Base-by-base conservation (phyloP, 2,113 vertebrate genomes). In the Megalops atlanticus region DNA sequence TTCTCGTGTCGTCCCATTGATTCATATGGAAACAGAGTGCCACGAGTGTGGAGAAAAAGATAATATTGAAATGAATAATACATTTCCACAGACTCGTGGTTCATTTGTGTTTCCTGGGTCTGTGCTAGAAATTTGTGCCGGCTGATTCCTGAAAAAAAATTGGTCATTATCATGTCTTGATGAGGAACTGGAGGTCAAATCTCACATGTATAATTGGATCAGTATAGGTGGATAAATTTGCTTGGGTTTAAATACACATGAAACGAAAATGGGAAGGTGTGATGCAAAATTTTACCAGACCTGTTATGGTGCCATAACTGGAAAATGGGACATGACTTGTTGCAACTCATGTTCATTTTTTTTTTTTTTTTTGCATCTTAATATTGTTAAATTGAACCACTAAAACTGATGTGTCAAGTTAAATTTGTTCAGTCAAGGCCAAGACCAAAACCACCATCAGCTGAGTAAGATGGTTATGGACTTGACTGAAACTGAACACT, bases 41-140 rank as follows among this genome's bases (percentile, higher is more conserved):
- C 41, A 79, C 33, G 36, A 71, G 35, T 54, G 36, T 41, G 47
- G 58, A 71, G 73, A 36, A 73, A 79, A 54, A 75, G 35, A 69
- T 58, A 72, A 40, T 14, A 45, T 14, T 33, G 75, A 78, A 78
- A 68, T 49, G 68, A 49, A 31, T 82, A 82, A 47, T n/a, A n/a
- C 31, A 49, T 76, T 52, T 76, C 27, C 33, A 82, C 58, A 72
- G 81, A 79, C 77, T 79, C 64, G 36, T 79, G 47, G 68, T 83
- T 79, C 58, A 78, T 82, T 79, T 82, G n/a, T 68, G 58, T 79
- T 77, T 83, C 81, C 40, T 68, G 21, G 49, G 71, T 40, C 78
- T 45, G 81, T 41, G 45, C 36, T 64, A 21, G 74, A 82, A 71
- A 78, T 78, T 78, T 73, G 70, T 73, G 11, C 11, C 18, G 12